Evolutionary conservation across 2,888 invertebrate genomes (phyloP).

Genomic region (Glaucopsyche alexis): DNA sequence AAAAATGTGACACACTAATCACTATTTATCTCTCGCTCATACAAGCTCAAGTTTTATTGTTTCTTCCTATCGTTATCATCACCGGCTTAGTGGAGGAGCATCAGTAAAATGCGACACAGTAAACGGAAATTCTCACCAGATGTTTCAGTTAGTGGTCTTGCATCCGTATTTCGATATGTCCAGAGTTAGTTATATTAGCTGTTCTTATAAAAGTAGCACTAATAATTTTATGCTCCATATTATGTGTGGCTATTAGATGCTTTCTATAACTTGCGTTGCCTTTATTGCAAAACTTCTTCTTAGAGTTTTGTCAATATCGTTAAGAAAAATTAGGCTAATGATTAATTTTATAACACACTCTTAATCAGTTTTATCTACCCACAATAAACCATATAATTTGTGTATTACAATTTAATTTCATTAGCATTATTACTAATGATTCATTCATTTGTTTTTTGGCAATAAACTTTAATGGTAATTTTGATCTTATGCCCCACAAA

Average conservation of each 20-base stretch:
- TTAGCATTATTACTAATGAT: constrained; percentile 4
- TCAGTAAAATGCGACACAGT: constrained; percentile 11
- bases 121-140: constrained; percentile 6
- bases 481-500: not conserved
- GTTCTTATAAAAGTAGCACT: not conserved
- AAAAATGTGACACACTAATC: not conserved
- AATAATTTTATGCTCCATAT: too few species aligned
- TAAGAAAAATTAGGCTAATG: too few species aligned
- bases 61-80: constrained; percentile 4
- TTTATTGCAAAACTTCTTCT: too few species aligned
- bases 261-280: too few species aligned
- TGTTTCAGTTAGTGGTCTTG: constrained; percentile 7
- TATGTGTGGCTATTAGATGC: too few species aligned
- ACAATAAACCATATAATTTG: not conserved
- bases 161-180: not conserved
- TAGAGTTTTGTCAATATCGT: too few species aligned
- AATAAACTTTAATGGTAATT: not conserved
- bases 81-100: not conserved
- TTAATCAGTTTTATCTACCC: not conserved
- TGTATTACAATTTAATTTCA: not conserved
- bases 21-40: not conserved
- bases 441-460: constrained; percentile 10
- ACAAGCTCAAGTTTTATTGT: not conserved
- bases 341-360: not conserved
- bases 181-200: not conserved